phyloP scores from a whole-genome alignment of 2,797 vertebrate genomes.

The Pseudomugil gertrudae region DNA sequence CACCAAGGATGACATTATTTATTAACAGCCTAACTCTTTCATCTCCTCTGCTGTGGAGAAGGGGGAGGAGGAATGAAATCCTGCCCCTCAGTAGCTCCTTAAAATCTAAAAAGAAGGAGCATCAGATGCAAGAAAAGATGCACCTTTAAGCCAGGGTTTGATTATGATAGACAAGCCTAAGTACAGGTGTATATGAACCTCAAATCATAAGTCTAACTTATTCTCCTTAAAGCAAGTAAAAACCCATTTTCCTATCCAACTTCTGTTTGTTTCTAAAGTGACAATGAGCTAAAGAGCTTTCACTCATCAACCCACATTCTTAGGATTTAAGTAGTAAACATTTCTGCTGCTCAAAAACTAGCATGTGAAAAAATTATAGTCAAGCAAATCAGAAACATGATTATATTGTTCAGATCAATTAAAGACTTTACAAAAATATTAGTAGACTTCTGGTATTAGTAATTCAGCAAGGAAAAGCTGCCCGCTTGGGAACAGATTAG shows the following conservation, averaged over 20 bases:
- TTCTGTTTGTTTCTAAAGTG: not conserved
- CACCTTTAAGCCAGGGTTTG: no score
- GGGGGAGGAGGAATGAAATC: slow-evolving; percentile 41
- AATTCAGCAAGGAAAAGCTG: not conserved
- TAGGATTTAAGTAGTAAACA: not conserved
- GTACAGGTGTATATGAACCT: not conserved
- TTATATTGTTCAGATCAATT: not conserved
- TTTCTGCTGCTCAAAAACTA: not conserved
- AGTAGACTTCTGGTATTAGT: not conserved
- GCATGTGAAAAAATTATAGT: not conserved
- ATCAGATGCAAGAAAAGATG: not conserved
- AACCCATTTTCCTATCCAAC: no score
- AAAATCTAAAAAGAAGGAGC: not conserved
- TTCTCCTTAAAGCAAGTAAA: no score
- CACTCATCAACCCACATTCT: not conserved
- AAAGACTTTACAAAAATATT: not conserved
- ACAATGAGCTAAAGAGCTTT: not conserved
- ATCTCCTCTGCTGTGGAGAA: slow-evolving; percentile 35
- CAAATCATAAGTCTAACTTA: not conserved
- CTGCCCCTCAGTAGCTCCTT: slow-evolving; percentile 12
- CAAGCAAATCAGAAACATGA: not conserved
- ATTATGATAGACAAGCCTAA: not conserved
- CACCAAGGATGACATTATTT: slow-evolving; percentile 65
- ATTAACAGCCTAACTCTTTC: slow-evolving; percentile 59
- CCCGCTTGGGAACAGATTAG: not conserved